Evolutionary conservation across 2,888 invertebrate species (phyloP), one percentile per base, ranked within the genome.

Genomic region (Brachynemurus nebulosus): DNA sequence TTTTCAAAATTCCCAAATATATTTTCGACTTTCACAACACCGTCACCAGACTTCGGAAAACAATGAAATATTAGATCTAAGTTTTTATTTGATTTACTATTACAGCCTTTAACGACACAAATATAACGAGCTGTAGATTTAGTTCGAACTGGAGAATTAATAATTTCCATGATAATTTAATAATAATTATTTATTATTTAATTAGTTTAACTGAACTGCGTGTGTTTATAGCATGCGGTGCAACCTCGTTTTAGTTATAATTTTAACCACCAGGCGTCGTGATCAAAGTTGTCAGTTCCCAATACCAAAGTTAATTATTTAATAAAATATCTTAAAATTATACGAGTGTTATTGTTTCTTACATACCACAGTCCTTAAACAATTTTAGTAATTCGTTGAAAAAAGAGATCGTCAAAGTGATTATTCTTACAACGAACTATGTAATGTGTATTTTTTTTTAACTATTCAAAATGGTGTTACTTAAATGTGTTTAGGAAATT

Each of bases 21-120:
- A 43, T 43, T 43, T 14, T 21, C 37, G 11, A 20, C 14, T 4
- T 42, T n/a, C 12, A 42, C 42, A 35, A 42, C 23, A 33, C 27
- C 11, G 14, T 33, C 23, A n/a, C 23, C 23, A 11, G 33, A 27
- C 33, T 35, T 42, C 18, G 42, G 42, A 42, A 42, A 42, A 18
- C 33, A 19, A 35, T 42, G 34, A 42, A 42, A 42, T 34, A 23
- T 16, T 19, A 42, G 25, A 34, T 35, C 27, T 42, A 18, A 18
- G n/a, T n/a, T 35, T 41, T 3, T 30, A 30, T 41, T 14, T 23
- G 41, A 25, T 41, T 33, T 41, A 17, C 27, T 16, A 27, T 12
- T 30, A 14, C 41, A 41, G n/a, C 33, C 21, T 23, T 25, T 30
- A 8, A 41, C 41, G 25, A 25, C 12, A 41, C 41, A 33, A 30